Conservation (phyloP, 2,113 vertebrate species). For the Sylvietta virens region DNA sequence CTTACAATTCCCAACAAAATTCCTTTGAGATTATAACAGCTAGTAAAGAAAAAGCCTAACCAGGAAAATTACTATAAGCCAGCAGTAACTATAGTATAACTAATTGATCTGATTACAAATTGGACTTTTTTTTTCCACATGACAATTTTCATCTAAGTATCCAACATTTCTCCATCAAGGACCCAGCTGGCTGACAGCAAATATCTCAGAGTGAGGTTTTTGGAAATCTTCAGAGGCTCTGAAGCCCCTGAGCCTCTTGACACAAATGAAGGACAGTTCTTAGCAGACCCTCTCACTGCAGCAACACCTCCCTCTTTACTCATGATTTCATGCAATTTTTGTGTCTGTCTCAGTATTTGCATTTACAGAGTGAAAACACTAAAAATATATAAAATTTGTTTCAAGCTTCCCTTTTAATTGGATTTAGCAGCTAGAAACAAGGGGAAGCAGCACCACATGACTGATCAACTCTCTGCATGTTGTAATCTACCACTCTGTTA, state of each 20-base stretch:
- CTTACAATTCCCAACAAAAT: background rate
- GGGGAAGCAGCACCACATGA: background rate
- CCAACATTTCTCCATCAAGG: background rate
- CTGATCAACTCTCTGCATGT: background rate
- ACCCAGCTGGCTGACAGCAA: background rate
- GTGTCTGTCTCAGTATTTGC: background rate
- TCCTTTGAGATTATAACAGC: background rate
- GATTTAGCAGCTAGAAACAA: constrained; percentile 5
- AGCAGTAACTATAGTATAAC: background rate
- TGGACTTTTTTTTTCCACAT: background rate
- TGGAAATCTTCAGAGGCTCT: background rate
- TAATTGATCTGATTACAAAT: background rate
- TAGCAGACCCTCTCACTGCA: background rate
- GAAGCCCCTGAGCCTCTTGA: background rate
- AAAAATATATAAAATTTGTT: background rate
- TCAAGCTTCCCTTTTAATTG: background rate
- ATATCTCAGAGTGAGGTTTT: background rate
- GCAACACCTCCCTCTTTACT: background rate
- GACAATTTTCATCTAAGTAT: background rate
- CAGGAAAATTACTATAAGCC: background rate
- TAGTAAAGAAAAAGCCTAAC: background rate
- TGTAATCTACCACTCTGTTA: background rate
- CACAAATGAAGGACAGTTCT: background rate
- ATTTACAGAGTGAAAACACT: background rate
- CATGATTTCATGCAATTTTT: background rate